Percentiles rank a stretch among this genome's conserved stretches.
phyloP scores from a whole-genome alignment of 2,888 invertebrate genomes.

The Lasius fuliginosus region DNA sequence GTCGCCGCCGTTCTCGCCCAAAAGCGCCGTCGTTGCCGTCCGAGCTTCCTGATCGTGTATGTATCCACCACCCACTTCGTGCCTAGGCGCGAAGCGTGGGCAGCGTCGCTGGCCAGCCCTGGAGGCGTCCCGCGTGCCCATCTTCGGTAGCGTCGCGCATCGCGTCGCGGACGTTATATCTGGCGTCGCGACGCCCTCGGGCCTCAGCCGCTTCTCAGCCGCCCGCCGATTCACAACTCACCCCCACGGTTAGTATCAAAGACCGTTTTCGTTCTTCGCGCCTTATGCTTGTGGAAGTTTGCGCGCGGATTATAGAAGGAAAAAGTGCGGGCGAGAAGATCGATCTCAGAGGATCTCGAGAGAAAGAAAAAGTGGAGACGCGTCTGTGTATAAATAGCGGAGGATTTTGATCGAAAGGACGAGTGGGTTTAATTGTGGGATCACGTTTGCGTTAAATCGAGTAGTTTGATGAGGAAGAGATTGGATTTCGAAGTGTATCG shows the following conservation, averaged over 20 bases:
- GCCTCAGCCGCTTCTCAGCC: constrained; percentile 84
- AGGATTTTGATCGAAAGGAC: neutral
- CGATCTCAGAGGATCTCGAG: neutral
- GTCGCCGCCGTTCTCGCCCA: constrained; percentile 58
- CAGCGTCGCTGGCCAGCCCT: constrained; percentile 84
- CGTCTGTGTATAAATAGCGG: constrained; percentile 24
- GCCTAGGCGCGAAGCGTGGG: constrained; percentile 79
- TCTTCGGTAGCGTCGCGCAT: constrained; percentile 83
- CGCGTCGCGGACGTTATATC: constrained; percentile 83
- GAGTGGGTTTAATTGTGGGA: neutral
- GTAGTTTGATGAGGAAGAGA: constrained; percentile 9
- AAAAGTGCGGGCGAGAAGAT: constrained; percentile 9
- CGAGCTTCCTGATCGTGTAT: constrained; percentile 65
- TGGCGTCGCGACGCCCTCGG: constrained; percentile 82
- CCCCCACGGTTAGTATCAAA: constrained; percentile 82
- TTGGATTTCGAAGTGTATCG: constrained; percentile 24
- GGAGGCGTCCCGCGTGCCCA: constrained; percentile 84
- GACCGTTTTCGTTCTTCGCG: constrained; percentile 1
- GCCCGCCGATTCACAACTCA: constrained; percentile 82
- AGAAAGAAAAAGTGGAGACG: constrained; percentile 9
- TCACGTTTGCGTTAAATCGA: neutral
- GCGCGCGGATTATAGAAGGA: neutral
- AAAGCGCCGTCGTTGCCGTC: constrained; percentile 59
- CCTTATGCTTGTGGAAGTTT: constrained; percentile 7
- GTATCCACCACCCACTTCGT: constrained; percentile 62